Evolutionary conservation across 2,888 invertebrate genomes (phyloP).

Genomic region (Omphaloscelis lunosa): DNA sequence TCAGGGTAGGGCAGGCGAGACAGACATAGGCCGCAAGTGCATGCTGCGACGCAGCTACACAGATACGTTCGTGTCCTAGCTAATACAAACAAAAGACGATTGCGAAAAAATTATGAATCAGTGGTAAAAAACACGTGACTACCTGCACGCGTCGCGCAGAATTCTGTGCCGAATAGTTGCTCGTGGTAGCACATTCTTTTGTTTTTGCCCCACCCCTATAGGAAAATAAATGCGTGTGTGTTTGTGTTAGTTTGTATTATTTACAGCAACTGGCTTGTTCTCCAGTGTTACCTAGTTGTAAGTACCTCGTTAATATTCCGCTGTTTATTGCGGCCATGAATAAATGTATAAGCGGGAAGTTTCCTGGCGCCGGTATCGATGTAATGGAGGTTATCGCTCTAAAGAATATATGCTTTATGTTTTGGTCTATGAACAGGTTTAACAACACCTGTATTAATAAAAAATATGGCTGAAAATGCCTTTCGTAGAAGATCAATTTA

Average conservation of each 20-base stretch:
- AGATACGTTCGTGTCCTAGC: too few species aligned
- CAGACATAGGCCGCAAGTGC: too few species aligned
- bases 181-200: background rate
- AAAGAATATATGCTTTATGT: constrained; percentile 25
- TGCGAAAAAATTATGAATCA: too few species aligned
- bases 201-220: background rate
- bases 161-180: background rate
- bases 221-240: constrained; percentile 10
- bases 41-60: too few species aligned
- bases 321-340: constrained; percentile 56
- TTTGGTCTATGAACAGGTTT: background rate
- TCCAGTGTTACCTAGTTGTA: constrained; percentile 45
- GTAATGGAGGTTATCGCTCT: constrained; percentile 17
- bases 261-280: constrained; percentile 32
- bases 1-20: too few species aligned
- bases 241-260: constrained; percentile 24
- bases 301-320: constrained; percentile 55
- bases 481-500: background rate
- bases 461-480: background rate
- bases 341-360: constrained; percentile 54
- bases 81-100: too few species aligned
- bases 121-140: too few species aligned
- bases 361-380: constrained; percentile 45
- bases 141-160: too few species aligned
- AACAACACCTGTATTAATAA: too few species aligned